Evolutionary conservation across 2,797 vertebrate genomes (phyloP), one percentile per base, ranked within the genome.

Genomic region (Acanthurus lineatus): DNA sequence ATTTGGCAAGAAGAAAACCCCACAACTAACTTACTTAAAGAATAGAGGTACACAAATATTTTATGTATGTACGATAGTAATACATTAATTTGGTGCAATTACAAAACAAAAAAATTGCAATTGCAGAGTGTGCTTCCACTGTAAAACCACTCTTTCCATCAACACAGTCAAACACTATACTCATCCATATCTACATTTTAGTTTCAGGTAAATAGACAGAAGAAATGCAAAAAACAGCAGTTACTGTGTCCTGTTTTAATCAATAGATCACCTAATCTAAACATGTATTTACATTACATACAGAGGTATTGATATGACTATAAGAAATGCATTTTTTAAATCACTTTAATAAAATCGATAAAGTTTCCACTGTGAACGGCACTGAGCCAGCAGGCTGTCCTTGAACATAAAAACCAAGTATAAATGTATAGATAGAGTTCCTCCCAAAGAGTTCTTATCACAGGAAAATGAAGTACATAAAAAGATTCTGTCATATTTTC

Each of bases 371-470:
- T 17, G 63, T 75, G 70, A 82, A 85, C 38, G 38, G 75, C 82
- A 51, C 88, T 80, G 87, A 87, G 69, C 88, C 89, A 81, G 89
- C 85, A 87, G 87, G 81, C 86, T 71, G 83, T 88, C 62, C 64
- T 77, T 80, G 7, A 66, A 69, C 25, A 77, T 15, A 49, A 79
- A 44, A 68, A 72, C 17, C 25, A 69, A 57, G 6, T 69, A 81
- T 62, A 83, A 85, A 83, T 42, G 6, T 69, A 81, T 62, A 83
- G 84, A 83, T 42, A 84, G 22, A 19, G 20, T 22, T 52, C 47
- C 8, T 59, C 35, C 40, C 32, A 47, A 7, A 61, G 87, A 61
- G 3, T 2, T 73, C 17, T 47, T n/a, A 62, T 64, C 20, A 56
- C 38, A 51, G 53, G 22, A 76, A 65, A 79, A 52, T 49, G 2